Evolutionary conservation across 53 echinoderm and acorn worm genomes (phyloP), one percentile per base, ranked within the genome.

Genomic region (Echinometra lucunter): DNA sequence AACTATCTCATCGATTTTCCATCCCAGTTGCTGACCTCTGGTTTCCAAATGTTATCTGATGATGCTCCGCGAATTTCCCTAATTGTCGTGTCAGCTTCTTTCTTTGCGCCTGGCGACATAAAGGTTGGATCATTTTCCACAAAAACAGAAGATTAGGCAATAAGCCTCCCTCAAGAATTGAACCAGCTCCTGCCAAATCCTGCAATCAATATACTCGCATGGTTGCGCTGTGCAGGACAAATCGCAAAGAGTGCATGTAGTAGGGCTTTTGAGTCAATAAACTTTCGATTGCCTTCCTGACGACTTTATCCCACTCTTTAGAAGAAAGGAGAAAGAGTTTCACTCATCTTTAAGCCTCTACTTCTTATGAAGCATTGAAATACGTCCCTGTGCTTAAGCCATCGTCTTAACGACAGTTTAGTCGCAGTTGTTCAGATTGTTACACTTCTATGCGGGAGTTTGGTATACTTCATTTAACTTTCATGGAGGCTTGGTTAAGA

Each of bases 251-350:
- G 90, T 58, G n/a, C n/a, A n/a, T n/a, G 42, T 21, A 90, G 21
- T 37, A 2, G 3, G 90, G 60, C 10, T 90, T 58, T 12, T 38
- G 21, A 58, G 90, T 90, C 90, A 90, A 90, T 90, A 90, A 90
- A 90, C 90, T 90, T 90, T 90, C 90, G 90, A 90, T 90, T 90
- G 90, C 58, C 60, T 90, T 63, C 35, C 90, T 90, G 37, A 58
- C 90, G 37, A 58, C 63, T 90, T 90, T 90, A 58, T 58, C 90
- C 63, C 38, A 35, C 90, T 63, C 58, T 90, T 90, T 90, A 37
- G 18, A 53, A 85, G 49, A 49, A 28, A 85, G 53, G 28, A 49
- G 27, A 85, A 85, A 85, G 85, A 47, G 12, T 85, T 45, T 49
- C 49, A 30, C 85, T 85, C 85, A 15, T 45, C 28, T 85, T n/a